Base-by-base conservation (phyloP, 2,113 vertebrate species). In the Glaucomys volans region DNA sequence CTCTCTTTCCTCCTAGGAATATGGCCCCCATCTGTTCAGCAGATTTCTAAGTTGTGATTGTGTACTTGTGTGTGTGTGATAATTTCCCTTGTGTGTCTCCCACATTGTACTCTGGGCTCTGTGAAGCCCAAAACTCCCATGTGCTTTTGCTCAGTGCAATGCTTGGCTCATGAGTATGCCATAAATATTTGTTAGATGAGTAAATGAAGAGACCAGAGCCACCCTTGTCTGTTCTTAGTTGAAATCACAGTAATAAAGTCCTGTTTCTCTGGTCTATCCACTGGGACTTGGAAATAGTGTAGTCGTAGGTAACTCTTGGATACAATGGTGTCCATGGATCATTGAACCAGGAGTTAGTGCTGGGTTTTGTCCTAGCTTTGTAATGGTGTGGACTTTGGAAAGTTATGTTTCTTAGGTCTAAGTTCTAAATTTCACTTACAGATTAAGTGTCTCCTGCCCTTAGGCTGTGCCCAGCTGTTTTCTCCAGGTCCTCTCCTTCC, bases 111-210 rank as follows among this genome's bases (percentile, higher is more conserved):
- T 69, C 54, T 24, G 30, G 40, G 42, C 57, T 91, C 86, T 26
- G 8, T 26, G 89, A 83, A 40, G 18, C 35, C 10, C 42, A 35
- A 89, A 77, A 91, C 54, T 4, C 13, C 20, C 28, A 22, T 44
- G 66, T 44, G 77, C 32, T 80, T 72, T 59, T 81, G 50, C 71
- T 86, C 67, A 85, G 71, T 5, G 18, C 17, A n/a, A 54, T 67
- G 69, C 35, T 74, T 93, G 75, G 82, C 81, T 76, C 59, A 66
- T 77, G 75, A 87, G 9, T 76, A 47, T 4, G n/a, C 92, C 71
- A 87, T 96, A 97, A 97, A 97, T 97, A 95, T 32, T 95, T 97
- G 83, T 95, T 28, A 84, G 91, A 72, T 97, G 96, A 98, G 79
- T 71, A 26, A 95, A 57, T 24, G 3, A 75, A 66, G 30, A 89